Evolutionary conservation across 2,797 vertebrate species (phyloP).

Genomic region (Lerista edwardsae): DNA sequence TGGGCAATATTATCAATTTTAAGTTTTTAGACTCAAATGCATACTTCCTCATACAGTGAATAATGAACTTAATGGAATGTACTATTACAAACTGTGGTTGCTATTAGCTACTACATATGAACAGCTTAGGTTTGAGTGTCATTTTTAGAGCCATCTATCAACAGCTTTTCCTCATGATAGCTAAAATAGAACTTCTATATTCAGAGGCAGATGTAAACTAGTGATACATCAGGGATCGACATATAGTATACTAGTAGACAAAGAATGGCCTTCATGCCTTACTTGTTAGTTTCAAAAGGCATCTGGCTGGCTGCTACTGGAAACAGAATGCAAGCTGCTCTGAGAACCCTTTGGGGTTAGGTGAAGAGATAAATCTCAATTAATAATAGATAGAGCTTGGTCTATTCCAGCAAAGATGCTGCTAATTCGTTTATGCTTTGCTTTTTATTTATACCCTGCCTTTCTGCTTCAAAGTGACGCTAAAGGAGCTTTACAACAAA

Average conservation of each 20-base stretch:
- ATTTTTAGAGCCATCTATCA: background rate
- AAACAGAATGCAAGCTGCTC: background rate
- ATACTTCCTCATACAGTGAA: background rate
- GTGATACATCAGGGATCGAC: no score
- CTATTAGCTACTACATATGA: background rate
- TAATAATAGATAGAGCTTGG: background rate
- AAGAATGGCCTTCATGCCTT: background rate
- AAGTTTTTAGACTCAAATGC: background rate
- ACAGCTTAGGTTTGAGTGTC: no score
- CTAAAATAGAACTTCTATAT: background rate
- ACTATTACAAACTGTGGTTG: background rate
- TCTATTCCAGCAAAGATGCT: background rate
- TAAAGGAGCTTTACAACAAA: no score
- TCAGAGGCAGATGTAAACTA: background rate
- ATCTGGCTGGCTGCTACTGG: background rate
- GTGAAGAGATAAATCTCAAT: background rate
- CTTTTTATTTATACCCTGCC: no score
- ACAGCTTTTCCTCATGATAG: background rate
- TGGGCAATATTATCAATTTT: background rate
- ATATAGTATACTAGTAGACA: background rate
- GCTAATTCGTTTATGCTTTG: no score
- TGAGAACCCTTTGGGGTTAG: background rate
- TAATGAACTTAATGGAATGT: background rate
- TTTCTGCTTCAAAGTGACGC: no score
- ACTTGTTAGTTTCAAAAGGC: background rate